Conservation (phyloP, 2,888 invertebrate genomes). For the Hirudinaria manillensis region DNA sequence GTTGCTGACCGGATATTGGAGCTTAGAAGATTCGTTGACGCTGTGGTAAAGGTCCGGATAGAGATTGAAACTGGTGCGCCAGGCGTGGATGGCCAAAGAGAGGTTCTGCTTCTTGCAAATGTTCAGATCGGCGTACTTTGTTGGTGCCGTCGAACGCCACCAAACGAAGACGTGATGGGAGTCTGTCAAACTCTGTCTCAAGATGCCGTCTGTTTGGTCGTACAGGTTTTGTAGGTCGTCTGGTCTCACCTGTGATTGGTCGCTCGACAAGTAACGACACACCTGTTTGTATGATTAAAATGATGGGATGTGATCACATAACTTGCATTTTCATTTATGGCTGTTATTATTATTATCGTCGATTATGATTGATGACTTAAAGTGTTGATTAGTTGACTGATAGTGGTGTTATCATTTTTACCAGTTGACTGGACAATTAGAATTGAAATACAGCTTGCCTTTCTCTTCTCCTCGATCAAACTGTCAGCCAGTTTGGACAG, state of each 20-base stretch:
- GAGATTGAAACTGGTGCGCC: not conserved
- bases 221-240: conserved; percentile 23
- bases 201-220: conserved; percentile 3
- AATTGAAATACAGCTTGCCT: not conserved
- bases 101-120: conserved; percentile 13
- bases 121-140: conserved; percentile 2
- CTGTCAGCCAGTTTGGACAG: conserved; percentile 1
- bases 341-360: too few relatives aligned
- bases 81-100: not conserved
- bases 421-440: not conserved
- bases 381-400: not conserved
- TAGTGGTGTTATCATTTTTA: not conserved
- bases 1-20: conserved; percentile 6
- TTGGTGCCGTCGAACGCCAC: not conserved
- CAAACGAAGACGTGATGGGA: not conserved
- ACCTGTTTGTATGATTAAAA: not conserved
- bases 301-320: not conserved
- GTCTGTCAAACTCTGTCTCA: not conserved
- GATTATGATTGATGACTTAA: not conserved
- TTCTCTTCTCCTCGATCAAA: conserved; percentile 24
- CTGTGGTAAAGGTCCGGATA: not conserved
- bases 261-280: conserved; percentile 17
- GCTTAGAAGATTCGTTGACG: not conserved
- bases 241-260: not conserved
- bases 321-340: too few relatives aligned